phyloP scores from a whole-genome alignment of 2,888 invertebrate genomes.

The Ormyrus labotus region DNA sequence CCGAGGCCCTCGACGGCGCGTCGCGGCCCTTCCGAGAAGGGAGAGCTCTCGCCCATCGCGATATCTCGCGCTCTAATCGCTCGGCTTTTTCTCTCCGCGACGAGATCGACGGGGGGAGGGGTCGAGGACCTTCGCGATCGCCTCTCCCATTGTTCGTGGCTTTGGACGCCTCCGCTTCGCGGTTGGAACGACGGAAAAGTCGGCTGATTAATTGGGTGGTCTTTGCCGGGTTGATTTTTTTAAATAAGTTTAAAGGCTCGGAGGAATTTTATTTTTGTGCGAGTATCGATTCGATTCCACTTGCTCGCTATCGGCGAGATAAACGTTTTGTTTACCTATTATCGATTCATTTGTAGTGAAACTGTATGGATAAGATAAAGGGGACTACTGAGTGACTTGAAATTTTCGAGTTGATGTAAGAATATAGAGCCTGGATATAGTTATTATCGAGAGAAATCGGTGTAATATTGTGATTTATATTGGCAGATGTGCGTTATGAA shows the following conservation, averaged over 20 bases:
- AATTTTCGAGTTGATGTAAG: no score
- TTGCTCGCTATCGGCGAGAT: constrained; percentile 38
- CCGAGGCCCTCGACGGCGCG: neutral
- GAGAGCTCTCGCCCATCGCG: neutral
- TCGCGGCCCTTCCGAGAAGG: constrained; percentile 14
- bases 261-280: constrained; percentile 4
- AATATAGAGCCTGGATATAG: no score
- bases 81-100: neutral
- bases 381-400: no score
- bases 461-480: no score
- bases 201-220: no score
- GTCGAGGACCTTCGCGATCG: constrained; percentile 14
- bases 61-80: constrained; percentile 27
- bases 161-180: neutral
- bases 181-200: no score
- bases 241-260: no score
- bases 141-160: neutral
- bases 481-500: no score
- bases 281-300: constrained; percentile 32
- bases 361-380: constrained; percentile 42
- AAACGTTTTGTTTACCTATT: constrained; percentile 42
- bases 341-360: constrained; percentile 45
- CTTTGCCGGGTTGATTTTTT: no score
- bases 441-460: no score
- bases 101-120: neutral